Evolutionary conservation across 2,113 vertebrate genomes (phyloP).

Genomic region (Lota lota): DNA sequence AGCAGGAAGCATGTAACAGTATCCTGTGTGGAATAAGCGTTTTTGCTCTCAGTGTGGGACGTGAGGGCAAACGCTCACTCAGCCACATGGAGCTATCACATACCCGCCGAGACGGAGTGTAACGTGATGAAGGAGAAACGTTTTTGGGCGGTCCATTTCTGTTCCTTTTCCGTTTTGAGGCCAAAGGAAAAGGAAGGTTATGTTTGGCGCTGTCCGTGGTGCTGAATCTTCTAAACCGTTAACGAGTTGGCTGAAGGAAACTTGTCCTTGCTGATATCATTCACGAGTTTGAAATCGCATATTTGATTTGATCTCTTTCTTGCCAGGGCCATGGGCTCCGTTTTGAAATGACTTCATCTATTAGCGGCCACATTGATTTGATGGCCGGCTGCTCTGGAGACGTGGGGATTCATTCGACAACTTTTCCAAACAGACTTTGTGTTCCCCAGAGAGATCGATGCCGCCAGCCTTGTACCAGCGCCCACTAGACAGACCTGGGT

Average conservation of each 20-base stretch:
- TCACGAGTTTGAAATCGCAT: no score
- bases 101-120: neutral
- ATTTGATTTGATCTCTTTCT: no score
- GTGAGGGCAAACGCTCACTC: neutral
- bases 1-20: neutral
- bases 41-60: neutral
- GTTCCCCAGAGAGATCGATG: no score
- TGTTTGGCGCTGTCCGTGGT: slow-evolving; percentile 24
- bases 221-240: slow-evolving; percentile 13
- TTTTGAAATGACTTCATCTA: no score
- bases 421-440: no score
- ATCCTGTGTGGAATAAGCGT: neutral
- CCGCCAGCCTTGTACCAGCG: no score
- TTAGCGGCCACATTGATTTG: neutral
- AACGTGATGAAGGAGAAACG: neutral
- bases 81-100: neutral
- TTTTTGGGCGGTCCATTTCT: neutral
- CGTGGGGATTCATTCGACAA: neutral
- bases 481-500: slow-evolving; percentile 30
- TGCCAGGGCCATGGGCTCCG: no score
- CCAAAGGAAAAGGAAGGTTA: no score
- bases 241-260: neutral
- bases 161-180: neutral
- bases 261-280: neutral
- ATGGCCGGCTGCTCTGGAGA: neutral